These are phyloP conservation scores for Chaetophractus vellerosus DNA, from an alignment of 2,797 vertebrate species.

Conservation along the genomic window DNA sequence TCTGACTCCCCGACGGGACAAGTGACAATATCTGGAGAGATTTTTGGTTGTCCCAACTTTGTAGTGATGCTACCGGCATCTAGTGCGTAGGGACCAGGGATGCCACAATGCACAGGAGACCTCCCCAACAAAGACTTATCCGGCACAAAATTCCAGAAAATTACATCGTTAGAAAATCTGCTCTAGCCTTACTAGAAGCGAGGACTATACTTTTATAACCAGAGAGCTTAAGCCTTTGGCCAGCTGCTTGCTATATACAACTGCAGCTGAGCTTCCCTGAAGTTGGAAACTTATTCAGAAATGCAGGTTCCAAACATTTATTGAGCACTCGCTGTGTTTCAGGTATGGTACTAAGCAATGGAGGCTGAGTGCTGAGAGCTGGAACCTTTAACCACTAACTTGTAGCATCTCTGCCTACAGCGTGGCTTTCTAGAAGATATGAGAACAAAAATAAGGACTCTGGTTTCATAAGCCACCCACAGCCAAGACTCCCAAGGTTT, in stretches of 20 bases:
- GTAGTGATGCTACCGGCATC: not conserved
- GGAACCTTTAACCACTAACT: not conserved
- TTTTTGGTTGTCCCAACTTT: not conserved
- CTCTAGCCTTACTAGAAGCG: not conserved
- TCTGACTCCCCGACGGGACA: rapidly evolving
- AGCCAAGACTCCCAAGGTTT: not conserved
- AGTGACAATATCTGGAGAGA: not conserved
- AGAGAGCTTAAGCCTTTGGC: rapidly evolving
- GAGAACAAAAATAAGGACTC: not conserved
- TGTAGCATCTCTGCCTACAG: not conserved
- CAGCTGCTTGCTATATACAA: not conserved
- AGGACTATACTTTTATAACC: not conserved
- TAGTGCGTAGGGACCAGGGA: not conserved
- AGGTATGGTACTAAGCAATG: no score
- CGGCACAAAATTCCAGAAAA: no score
- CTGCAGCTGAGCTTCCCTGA: not conserved
- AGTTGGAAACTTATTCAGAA: not conserved
- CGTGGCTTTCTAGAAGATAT: not conserved
- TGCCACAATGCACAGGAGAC: not conserved
- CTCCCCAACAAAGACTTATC: not conserved
- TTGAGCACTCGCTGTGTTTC: not conserved
- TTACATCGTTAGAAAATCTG: not conserved
- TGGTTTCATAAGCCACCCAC: not conserved
- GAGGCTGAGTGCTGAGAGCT: not conserved
- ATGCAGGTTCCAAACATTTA: not conserved